Evolutionary conservation across 2,888 invertebrate species (phyloP).

Genomic region (Augochlorella aurata): DNA sequence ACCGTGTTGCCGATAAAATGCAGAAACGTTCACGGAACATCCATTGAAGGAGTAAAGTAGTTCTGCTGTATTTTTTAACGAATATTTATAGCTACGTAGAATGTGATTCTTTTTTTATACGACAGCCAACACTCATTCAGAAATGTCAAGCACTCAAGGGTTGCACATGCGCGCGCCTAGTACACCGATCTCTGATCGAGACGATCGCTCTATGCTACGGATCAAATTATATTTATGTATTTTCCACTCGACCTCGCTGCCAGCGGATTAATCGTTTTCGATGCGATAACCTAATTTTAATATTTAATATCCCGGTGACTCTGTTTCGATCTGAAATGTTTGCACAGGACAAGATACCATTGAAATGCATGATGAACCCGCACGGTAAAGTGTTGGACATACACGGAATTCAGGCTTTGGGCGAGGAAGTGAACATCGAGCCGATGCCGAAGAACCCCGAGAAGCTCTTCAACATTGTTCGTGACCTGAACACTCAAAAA

Average conservation of each 20-base stretch:
- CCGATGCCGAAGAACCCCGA: slow-evolving; percentile 87
- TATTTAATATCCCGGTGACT: too few species aligned
- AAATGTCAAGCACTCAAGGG: slow-evolving; percentile 20
- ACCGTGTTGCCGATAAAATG: neutral
- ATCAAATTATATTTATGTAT: neutral
- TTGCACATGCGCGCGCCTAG: slow-evolving; percentile 10
- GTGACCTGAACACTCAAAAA: slow-evolving; percentile 89
- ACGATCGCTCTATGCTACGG: neutral
- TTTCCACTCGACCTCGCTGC: neutral
- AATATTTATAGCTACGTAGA: slow-evolving; percentile 11
- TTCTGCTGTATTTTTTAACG: neutral
- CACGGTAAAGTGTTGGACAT: slow-evolving; percentile 88
- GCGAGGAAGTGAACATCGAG: slow-evolving; percentile 85
- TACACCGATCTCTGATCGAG: slow-evolving; percentile 10
- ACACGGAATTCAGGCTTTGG: slow-evolving; percentile 86
- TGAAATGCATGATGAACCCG: slow-evolving; percentile 91
- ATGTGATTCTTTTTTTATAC: slow-evolving; percentile 13
- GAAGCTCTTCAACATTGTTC: slow-evolving; percentile 89
- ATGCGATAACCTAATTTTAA: neutral
- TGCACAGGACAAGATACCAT: slow-evolving; percentile 82
- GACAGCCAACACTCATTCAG: slow-evolving; percentile 11
- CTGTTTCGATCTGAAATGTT: neutral
- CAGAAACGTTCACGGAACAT: neutral
- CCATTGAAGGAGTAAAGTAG: slow-evolving; percentile 6
- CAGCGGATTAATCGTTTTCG: neutral